Percentiles rank a stretch among this genome's conserved stretches.
Evolutionary conservation across 2,888 invertebrate species (phyloP).

Genomic region (Tinea semifulvella): DNA sequence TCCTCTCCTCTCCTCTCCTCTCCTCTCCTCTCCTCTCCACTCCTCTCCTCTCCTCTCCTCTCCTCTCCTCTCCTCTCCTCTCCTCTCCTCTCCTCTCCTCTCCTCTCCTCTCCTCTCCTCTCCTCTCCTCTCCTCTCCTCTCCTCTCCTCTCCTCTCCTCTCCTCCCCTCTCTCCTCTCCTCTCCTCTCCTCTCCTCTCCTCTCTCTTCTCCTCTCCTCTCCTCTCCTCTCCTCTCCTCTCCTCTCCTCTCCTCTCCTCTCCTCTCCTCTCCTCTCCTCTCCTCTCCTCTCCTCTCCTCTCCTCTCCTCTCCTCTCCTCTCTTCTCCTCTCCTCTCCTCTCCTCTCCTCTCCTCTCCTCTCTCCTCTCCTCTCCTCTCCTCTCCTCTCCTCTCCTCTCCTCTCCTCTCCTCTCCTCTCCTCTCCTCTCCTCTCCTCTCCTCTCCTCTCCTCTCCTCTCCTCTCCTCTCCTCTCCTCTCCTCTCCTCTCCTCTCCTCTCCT

Average conservation of each 20-base stretch:
- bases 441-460: conserved; percentile 16
- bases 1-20: conserved; percentile 17
- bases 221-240: conserved; percentile 15
- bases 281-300: conserved; percentile 16
- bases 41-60: conserved; percentile 16
- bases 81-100: conserved; percentile 15
- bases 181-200: conserved; percentile 15
- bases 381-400: conserved; percentile 17
- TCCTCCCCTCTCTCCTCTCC: conserved; percentile 15
- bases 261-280: conserved; percentile 17
- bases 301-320: conserved; percentile 15
- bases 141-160: conserved; percentile 17
- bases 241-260: conserved; percentile 17
- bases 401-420: conserved; percentile 17
- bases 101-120: conserved; percentile 17
- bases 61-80: conserved; percentile 16
- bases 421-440: conserved; percentile 16
- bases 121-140: conserved; percentile 17
- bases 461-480: conserved; percentile 15
- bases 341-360: conserved; percentile 15
- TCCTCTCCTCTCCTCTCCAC: conserved; percentile 16
- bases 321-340: conserved; percentile 14
- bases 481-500: conserved; percentile 17
- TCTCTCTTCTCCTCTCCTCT: conserved; percentile 16
- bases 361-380: conserved; percentile 17